These are phyloP conservation scores for Dexiosoma caninum DNA, from an alignment of 2,888 invertebrate genomes.

Conservation along the genomic window DNA sequence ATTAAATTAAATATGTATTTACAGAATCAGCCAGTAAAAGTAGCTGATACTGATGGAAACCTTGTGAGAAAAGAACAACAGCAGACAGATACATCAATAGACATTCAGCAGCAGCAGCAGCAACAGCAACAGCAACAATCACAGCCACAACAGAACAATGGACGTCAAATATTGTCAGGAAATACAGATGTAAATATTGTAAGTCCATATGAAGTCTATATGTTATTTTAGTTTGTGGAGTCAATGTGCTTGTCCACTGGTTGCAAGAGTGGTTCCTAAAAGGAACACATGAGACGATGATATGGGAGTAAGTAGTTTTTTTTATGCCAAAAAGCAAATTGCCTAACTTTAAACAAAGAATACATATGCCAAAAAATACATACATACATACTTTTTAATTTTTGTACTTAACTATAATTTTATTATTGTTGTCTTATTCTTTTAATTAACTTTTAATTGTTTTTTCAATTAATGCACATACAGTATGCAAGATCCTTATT, in stretches of 20 bases:
- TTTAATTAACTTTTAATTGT: neutral
- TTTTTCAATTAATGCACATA: neutral
- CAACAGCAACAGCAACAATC: constrained; percentile 16
- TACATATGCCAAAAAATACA: constrained; percentile 40
- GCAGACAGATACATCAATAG: constrained; percentile 57
- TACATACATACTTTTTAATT: constrained; percentile 8
- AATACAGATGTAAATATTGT: constrained; percentile 64
- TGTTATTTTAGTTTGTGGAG: constrained; percentile 56
- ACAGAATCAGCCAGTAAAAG: constrained; percentile 76
- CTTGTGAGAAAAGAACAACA: constrained; percentile 59
- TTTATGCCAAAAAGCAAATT: constrained; percentile 2
- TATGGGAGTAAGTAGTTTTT: constrained; percentile 69
- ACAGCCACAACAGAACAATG: constrained; percentile 65
- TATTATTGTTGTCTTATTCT: neutral
- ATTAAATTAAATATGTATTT: constrained; percentile 62
- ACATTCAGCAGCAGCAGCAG: constrained; percentile 9
- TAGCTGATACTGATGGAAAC: constrained; percentile 59
- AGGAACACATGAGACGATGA: constrained; percentile 45
- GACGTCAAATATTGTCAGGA: constrained; percentile 64
- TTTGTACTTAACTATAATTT: constrained; percentile 34
- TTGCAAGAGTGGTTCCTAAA: neutral
- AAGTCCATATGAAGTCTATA: constrained; percentile 64
- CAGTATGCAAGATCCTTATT: too few relatives aligned
- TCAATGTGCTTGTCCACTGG: constrained; percentile 44
- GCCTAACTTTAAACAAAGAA: neutral